Evolutionary conservation across 2,797 vertebrate genomes (phyloP).

Genomic region (Lepus townsendii): DNA sequence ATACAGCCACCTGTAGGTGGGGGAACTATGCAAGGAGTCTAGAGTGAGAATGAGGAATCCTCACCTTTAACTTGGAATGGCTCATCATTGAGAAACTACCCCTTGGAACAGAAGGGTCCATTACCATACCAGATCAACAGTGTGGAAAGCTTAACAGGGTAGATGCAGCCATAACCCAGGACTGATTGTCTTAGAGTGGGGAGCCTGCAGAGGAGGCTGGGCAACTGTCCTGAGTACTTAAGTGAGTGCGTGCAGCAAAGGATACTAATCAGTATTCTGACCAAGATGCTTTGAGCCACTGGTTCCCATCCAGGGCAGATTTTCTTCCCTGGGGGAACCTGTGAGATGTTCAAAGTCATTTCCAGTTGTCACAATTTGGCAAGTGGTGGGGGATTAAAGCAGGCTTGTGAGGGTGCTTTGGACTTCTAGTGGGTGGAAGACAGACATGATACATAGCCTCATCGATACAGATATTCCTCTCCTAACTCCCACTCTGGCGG

Average conservation of each 20-base stretch:
- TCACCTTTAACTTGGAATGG: not conserved
- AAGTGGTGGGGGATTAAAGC: no score
- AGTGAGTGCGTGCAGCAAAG: not conserved
- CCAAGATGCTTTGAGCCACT: not conserved
- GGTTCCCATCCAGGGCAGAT: not conserved
- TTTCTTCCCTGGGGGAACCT: not conserved
- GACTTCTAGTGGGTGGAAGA: not conserved
- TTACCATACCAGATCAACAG: not conserved
- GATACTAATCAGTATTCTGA: not conserved
- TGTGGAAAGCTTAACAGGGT: not conserved
- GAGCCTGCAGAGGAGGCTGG: not conserved
- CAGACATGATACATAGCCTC: not conserved
- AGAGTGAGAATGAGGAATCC: not conserved
- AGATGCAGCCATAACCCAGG: not conserved
- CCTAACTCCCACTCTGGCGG: no score
- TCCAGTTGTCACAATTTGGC: not conserved
- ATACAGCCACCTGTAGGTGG: not conserved
- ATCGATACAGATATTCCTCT: not conserved
- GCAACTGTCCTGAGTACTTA: not conserved
- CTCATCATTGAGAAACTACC: not conserved
- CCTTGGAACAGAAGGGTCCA: not conserved
- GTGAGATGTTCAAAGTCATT: not conserved
- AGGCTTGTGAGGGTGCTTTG: not conserved
- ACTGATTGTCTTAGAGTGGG: not conserved
- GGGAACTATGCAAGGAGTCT: not conserved